Conservation (phyloP, 2,797 vertebrate species). For the Podarcis lilfordi region DNA sequence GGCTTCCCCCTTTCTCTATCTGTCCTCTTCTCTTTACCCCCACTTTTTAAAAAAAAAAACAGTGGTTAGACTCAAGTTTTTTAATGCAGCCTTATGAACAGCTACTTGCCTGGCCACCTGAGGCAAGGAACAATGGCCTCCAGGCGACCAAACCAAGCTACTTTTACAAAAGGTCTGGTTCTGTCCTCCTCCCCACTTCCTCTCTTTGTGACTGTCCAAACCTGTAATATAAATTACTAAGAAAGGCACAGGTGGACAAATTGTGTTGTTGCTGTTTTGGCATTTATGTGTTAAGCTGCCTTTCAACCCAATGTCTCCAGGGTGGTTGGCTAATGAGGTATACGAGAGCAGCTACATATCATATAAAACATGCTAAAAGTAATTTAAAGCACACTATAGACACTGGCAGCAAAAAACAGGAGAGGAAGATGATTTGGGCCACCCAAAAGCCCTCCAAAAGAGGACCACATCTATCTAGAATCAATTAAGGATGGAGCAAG, state of each 20-base stretch:
- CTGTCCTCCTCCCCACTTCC: too few relatives aligned
- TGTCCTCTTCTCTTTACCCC: not conserved
- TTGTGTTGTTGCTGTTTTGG: not conserved
- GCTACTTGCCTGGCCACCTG: not conserved
- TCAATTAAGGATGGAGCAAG: too few relatives aligned
- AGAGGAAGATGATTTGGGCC: too few relatives aligned
- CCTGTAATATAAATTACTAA: not conserved
- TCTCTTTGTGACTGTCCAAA: not conserved
- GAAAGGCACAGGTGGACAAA: not conserved
- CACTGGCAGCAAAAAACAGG: not conserved
- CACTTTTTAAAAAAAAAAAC: not conserved
- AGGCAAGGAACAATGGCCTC: not conserved
- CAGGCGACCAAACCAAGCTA: not conserved
- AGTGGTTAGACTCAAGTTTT: not conserved
- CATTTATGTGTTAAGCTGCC: not conserved
- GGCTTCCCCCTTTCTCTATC: too few relatives aligned
- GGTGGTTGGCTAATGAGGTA: not conserved
- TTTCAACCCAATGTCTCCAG: not conserved
- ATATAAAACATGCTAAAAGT: not conserved
- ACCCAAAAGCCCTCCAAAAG: too few relatives aligned
- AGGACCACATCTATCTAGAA: too few relatives aligned
- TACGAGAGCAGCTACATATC: not conserved
- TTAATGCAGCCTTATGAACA: not conserved
- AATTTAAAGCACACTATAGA: not conserved
- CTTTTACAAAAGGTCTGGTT: not conserved